These are phyloP conservation scores for Cactoblastis cactorum DNA, from an alignment of 2,888 invertebrate genomes.

Conservation along the genomic window DNA sequence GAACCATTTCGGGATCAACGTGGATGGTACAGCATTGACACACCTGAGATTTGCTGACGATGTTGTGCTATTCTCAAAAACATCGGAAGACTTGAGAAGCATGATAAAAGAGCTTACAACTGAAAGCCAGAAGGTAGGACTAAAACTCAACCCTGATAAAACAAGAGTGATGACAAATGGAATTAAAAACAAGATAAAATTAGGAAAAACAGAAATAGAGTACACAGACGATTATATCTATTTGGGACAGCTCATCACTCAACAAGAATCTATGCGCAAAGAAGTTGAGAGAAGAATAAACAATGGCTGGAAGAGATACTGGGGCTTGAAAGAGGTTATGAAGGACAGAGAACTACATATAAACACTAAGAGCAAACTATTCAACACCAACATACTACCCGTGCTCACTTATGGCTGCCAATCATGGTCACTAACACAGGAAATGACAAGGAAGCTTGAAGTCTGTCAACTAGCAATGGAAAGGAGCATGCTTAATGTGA, in stretches of 20 bases:
- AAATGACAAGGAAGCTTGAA: neutral
- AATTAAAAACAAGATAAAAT: neutral
- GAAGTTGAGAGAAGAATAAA: neutral
- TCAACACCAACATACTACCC: slow-evolving; percentile 17
- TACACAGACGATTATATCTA: neutral
- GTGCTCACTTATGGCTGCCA: slow-evolving; percentile 15
- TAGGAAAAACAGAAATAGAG: neutral
- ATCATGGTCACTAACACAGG: slow-evolving; percentile 5
- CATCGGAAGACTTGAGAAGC: neutral
- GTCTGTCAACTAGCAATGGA: neutral
- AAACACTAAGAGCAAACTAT: neutral
- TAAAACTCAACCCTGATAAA: neutral
- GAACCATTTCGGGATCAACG: neutral
- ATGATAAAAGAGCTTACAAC: neutral
- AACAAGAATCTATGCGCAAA: neutral
- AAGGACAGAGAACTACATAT: neutral
- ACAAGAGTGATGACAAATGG: neutral
- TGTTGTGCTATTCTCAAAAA: neutral
- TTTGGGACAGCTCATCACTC: neutral
- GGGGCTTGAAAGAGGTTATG: neutral
- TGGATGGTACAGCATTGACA: neutral
- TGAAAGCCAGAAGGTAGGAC: neutral
- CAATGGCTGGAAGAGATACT: neutral
- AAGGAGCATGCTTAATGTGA: neutral
- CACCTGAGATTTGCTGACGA: slow-evolving; percentile 1